Evolutionary conservation across 2,797 vertebrate genomes (phyloP).

Genomic region (Tenualosa ilisha): DNA sequence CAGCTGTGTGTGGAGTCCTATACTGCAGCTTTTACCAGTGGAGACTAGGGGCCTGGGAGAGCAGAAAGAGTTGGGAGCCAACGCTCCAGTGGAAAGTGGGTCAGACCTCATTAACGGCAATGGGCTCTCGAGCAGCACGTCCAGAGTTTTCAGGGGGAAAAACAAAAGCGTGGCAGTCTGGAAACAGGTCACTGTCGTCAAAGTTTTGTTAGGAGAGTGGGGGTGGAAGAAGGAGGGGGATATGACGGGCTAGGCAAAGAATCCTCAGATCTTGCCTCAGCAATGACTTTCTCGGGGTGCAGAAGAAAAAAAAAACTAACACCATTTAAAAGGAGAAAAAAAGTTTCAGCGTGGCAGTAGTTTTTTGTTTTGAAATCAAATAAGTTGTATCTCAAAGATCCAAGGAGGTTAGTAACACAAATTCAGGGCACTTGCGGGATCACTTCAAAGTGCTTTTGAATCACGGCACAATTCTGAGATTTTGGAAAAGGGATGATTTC

Average conservation of each 20-base stretch:
- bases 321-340: neutral
- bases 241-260: neutral
- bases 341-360: neutral
- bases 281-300: neutral
- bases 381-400: neutral
- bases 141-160: conserved; percentile 58
- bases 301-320: neutral
- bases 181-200: conserved; percentile 50
- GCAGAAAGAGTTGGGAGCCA: conserved; percentile 33
- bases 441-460: neutral
- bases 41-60: conserved; percentile 34
- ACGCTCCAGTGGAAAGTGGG: conserved; percentile 66
- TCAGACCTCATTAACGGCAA: conserved; percentile 67
- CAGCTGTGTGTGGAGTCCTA: neutral
- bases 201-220: neutral
- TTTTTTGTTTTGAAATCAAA: neutral
- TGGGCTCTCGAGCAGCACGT: conserved; percentile 51
- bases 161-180: conserved; percentile 68
- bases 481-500: neutral
- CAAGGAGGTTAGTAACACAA: neutral
- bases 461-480: neutral
- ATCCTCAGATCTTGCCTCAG: neutral
- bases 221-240: neutral
- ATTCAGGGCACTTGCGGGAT: neutral
- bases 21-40: neutral